These are phyloP conservation scores for Potamilus streckersoni DNA, from an alignment of 1,140 invertebrate species.

Conservation along the genomic window DNA sequence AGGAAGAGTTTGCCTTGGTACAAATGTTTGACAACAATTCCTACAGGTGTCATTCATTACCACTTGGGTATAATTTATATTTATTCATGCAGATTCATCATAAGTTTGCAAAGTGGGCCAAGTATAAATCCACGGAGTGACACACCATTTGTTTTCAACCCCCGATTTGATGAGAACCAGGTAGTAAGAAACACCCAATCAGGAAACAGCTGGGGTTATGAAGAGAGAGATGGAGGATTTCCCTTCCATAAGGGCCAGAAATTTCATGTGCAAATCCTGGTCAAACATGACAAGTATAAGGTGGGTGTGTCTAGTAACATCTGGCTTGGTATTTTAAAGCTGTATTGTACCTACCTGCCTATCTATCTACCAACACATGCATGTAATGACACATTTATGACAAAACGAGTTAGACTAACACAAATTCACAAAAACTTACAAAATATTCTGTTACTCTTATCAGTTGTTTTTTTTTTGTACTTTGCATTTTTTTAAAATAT, in stretches of 20 bases:
- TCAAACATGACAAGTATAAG: slow-evolving; percentile 77
- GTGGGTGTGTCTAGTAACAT: slow-evolving; percentile 63
- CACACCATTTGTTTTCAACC: slow-evolving; percentile 83
- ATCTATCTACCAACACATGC: too few relatives aligned
- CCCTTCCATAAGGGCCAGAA: slow-evolving; percentile 75
- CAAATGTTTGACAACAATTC: too few relatives aligned
- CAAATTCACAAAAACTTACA: too few relatives aligned
- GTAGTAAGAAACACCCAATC: slow-evolving; percentile 78
- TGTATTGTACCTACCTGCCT: too few relatives aligned
- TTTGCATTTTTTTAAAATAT: too few relatives aligned
- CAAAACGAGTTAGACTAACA: too few relatives aligned
- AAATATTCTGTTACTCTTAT: too few relatives aligned
- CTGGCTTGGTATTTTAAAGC: neutral
- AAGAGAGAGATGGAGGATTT: slow-evolving; percentile 78
- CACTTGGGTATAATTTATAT: too few relatives aligned
- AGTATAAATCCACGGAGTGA: slow-evolving; percentile 70
- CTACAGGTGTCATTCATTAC: too few relatives aligned
- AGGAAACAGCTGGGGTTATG: slow-evolving; percentile 76
- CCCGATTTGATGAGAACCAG: slow-evolving; percentile 52
- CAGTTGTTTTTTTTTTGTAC: too few relatives aligned
- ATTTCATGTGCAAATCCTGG: slow-evolving; percentile 82
- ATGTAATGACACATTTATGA: too few relatives aligned
- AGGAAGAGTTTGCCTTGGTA: too few relatives aligned
- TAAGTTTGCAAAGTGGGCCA: slow-evolving; percentile 69
- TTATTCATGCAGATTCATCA: slow-evolving; percentile 70